Evolutionary conservation across 1,140 invertebrate species (phyloP).

Genomic region (Bombus picipes): DNA sequence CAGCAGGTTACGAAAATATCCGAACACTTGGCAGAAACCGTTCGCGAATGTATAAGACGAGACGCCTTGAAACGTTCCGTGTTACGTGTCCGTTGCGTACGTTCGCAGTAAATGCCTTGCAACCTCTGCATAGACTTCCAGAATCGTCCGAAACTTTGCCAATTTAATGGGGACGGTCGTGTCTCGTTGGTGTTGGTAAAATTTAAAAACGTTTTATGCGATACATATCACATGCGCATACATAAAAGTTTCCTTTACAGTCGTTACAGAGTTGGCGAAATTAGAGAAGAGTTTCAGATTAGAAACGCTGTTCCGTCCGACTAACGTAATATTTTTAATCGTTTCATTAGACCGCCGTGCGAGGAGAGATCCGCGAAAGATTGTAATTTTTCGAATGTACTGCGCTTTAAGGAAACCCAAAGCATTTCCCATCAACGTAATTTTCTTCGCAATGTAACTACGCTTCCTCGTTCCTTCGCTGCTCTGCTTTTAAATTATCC

Average conservation of each 20-base stretch:
- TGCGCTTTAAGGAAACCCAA: slow-evolving; percentile 29
- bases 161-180: too few species aligned
- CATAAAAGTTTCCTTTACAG: not conserved
- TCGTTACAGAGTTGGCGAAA: not conserved
- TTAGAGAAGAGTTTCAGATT: not conserved
- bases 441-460: slow-evolving; percentile 46
- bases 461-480: slow-evolving; percentile 3
- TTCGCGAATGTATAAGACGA: too few species aligned
- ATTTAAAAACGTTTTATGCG: not conserved
- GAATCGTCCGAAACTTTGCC: not conserved
- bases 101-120: too few species aligned
- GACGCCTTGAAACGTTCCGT: too few species aligned
- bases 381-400: slow-evolving; percentile 37
- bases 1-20: too few species aligned
- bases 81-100: too few species aligned
- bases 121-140: not conserved
- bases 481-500: slow-evolving; percentile 51
- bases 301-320: too few species aligned
- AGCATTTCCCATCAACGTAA: slow-evolving; percentile 49
- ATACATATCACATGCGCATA: too few species aligned
- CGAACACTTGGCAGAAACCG: too few species aligned
- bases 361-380: not conserved
- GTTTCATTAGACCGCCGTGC: not conserved
- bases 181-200: not conserved
- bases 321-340: not conserved